Base-by-base conservation (phyloP, 1,140 invertebrate genomes). In the Eubasilissa regina region DNA sequence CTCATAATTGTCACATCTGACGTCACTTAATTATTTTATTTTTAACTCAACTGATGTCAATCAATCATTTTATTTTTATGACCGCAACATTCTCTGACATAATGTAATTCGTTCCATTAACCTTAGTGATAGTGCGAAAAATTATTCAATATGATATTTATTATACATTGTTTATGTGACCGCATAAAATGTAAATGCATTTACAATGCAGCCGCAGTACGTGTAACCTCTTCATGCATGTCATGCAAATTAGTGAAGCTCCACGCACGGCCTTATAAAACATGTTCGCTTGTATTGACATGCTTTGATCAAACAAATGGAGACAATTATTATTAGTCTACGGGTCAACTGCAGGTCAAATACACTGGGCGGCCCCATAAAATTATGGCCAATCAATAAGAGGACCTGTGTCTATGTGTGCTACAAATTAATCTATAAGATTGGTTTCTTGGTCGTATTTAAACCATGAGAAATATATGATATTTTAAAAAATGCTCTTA, bases 231-330 rank as follows among this genome's bases (percentile, higher is more conserved):
- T 70, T 25, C 17, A 48, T 35, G 45, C 47, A 48, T 70, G 45
- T 47, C 66, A 70, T 70, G 66, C 47, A 51, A 70, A 70, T 70
- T 70, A 70, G 66, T 48, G 66, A 70, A 25, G 66, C 66, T 19
- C n/a, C 13, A 4, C 35, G 60, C 60, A 64, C 60, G 13, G 21
- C 19, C 19, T 12, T 48, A 53, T 51, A 48, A 70, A 70, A 70
- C 17, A 70, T 21, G 58, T 47, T 15, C 9, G 62, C 21, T 19
- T 64, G 17, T 48, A 70, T 70, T 48, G 66, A 70, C 66, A 70
- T 17, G 21, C 44, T 25, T 15, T 44, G 62, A 66, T 43, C 35
- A 44, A 66, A 43, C 35, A 44, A 66, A 21, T 21, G 17, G 17
- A 62, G 25, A 6, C 58, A 62, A 64, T 64, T 48, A 10, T 51